phyloP scores from a whole-genome alignment of 2,888 invertebrate genomes.

The Periphyllus acericola region DNA sequence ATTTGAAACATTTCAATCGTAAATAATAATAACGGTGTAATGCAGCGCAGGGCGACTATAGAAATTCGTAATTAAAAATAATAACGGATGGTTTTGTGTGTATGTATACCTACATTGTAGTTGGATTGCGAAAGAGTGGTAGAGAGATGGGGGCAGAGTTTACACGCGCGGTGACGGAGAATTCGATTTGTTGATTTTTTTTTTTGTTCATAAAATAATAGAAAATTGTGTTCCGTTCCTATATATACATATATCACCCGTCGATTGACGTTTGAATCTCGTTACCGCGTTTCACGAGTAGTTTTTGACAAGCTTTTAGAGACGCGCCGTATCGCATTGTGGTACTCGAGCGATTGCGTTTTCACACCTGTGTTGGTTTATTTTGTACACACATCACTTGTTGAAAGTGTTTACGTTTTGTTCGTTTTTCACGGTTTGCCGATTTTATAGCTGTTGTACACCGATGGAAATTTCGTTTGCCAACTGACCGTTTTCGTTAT shows the following conservation, averaged over 20 bases:
- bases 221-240: not conserved
- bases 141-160: not conserved
- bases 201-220: not conserved
- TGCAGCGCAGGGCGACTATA: not conserved
- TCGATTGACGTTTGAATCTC: constrained; percentile 10
- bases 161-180: not conserved
- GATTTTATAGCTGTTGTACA: not conserved
- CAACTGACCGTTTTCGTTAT: not conserved
- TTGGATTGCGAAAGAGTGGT: not conserved
- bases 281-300: constrained; percentile 8
- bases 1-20: not conserved
- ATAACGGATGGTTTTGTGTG: not conserved
- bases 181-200: constrained; percentile 24
- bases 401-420: not conserved
- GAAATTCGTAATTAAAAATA: not conserved
- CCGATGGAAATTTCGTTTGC: not conserved
- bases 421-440: not conserved
- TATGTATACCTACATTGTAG: no score
- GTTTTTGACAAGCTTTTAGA: constrained; percentile 19
- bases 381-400: not conserved
- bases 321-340: not conserved
- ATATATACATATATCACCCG: not conserved
- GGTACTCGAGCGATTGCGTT: constrained; percentile 11
- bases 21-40: not conserved
- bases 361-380: not conserved